phyloP scores from a whole-genome alignment of 2,113 vertebrate species.

The Dromas ardeola region DNA sequence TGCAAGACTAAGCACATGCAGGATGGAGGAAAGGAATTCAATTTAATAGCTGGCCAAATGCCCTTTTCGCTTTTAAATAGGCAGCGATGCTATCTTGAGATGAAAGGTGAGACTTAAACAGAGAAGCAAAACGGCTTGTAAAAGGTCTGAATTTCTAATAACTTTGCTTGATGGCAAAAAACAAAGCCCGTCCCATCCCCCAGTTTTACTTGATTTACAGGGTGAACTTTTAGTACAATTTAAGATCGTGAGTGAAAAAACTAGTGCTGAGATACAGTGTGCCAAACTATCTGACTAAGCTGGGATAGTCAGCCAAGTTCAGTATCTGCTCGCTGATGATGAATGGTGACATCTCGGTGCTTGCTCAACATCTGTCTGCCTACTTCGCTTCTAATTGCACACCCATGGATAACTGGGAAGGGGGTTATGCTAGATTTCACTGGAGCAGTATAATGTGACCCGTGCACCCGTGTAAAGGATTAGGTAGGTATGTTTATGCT shows the following conservation, averaged over 20 bases:
- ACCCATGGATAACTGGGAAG: background rate
- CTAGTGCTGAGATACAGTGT: constrained; percentile 30
- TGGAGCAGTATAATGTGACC: background rate
- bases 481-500: background rate
- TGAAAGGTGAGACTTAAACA: constrained; percentile 16
- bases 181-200: background rate
- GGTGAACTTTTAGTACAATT: background rate
- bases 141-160: constrained; percentile 28
- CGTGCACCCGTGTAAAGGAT: background rate
- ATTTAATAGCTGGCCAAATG: constrained; percentile 12
- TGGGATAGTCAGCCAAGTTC: background rate
- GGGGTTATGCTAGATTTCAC: background rate
- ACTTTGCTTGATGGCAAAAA: background rate
- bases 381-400: constrained; percentile 27
- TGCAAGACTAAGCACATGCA: background rate
- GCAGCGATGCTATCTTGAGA: background rate
- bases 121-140: background rate
- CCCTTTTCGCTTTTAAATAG: constrained; percentile 31
- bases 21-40: background rate
- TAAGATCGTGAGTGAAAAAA: constrained; percentile 22
- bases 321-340: constrained; percentile 41
- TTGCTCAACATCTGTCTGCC: constrained; percentile 53
- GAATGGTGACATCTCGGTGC: background rate
- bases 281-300: constrained; percentile 32
- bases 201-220: background rate